Evolutionary conservation across 37 sponge, comb jelly and placozoan species (phyloP).

Genomic region (Beroe ovata): DNA sequence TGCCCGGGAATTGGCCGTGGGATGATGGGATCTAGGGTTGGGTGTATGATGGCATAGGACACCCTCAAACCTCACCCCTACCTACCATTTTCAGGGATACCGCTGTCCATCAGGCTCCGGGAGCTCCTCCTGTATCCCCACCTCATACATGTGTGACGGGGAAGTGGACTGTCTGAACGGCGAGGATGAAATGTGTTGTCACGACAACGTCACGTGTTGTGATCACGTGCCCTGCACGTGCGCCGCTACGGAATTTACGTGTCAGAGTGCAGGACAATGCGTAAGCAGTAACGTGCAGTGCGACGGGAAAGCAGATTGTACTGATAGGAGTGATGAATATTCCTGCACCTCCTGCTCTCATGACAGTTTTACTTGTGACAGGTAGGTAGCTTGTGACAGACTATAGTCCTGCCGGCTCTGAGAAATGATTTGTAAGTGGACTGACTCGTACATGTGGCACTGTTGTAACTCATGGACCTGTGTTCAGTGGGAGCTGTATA

Average conservation of each 20-base stretch:
- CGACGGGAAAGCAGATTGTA: conserved; percentile 13
- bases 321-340: conserved; percentile 7
- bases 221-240: neutral
- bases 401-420: no score
- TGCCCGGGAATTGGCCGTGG: no score
- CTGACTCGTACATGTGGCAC: no score
- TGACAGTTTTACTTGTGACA: neutral
- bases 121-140: neutral
- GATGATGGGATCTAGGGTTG: no score
- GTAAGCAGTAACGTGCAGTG: neutral
- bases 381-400: conserved; percentile 13
- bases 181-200: conserved; percentile 29
- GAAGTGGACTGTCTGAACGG: neutral
- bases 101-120: neutral
- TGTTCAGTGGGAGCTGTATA: conserved; percentile 7
- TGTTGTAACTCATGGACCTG: no score
- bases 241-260: neutral
- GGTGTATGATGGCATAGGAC: no score
- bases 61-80: no score
- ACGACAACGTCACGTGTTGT: conserved; percentile 14
- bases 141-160: neutral
- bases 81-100: conserved; percentile 4
- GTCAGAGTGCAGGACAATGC: neutral
- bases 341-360: neutral
- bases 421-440: no score